These are phyloP conservation scores for Mizuhopecten yessoensis DNA, from an alignment of 1,140 invertebrate genomes.

Conservation along the genomic window DNA sequence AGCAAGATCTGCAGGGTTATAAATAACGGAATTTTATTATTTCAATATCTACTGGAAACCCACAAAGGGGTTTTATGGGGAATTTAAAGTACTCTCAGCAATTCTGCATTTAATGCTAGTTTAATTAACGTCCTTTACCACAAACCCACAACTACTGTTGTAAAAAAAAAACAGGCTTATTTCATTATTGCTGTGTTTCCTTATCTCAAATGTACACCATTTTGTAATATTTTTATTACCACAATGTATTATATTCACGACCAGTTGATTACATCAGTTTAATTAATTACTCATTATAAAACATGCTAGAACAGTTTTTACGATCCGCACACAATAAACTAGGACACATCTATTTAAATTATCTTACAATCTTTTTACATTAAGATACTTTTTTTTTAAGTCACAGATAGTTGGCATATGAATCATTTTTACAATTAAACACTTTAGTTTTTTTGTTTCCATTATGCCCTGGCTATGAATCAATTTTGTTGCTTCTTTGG, in stretches of 20 bases:
- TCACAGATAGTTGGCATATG: too few relatives aligned
- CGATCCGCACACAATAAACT: not conserved
- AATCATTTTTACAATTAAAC: too few relatives aligned
- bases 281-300: not conserved
- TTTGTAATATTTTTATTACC: not conserved
- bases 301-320: not conserved
- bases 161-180: too few relatives aligned
- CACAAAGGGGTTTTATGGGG: not conserved
- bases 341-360: not conserved
- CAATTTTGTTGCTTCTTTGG: not conserved
- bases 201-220: not conserved
- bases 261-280: not conserved
- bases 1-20: not conserved
- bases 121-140: too few relatives aligned
- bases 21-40: not conserved
- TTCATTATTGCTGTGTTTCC: not conserved
- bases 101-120: too few relatives aligned
- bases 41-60: not conserved
- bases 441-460: not conserved
- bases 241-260: not conserved
- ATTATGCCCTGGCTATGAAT: not conserved
- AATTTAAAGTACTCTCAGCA: not conserved
- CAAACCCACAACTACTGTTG: too few relatives aligned
- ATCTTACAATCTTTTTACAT: not conserved
- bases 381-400: not conserved